These are phyloP conservation scores for Serilophus lunatus DNA, from an alignment of 2,113 vertebrate species.

Conservation along the genomic window DNA sequence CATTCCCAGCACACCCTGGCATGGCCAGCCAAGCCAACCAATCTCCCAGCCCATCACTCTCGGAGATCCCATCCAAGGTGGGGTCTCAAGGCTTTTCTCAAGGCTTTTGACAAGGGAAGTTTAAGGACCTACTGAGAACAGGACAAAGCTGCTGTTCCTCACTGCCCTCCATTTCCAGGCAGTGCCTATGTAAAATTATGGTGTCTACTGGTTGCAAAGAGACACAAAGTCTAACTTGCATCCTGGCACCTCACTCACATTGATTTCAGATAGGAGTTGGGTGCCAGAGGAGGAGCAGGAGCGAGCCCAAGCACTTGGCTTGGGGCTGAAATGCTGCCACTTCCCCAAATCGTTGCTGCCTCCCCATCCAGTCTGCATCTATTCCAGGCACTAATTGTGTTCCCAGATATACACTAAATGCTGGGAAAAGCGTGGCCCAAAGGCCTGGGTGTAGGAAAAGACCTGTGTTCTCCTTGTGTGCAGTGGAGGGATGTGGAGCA, in stretches of 20 bases:
- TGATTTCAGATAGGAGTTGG: not conserved
- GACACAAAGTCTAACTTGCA: conserved; percentile 19
- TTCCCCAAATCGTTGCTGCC: not conserved
- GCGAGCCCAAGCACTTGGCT: not conserved
- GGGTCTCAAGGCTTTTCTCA: not conserved
- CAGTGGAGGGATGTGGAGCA: not conserved
- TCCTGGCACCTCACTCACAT: conserved; percentile 32
- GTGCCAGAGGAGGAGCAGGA: conserved; percentile 31
- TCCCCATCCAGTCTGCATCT: not conserved
- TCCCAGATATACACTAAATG: not conserved
- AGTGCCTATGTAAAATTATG: not conserved
- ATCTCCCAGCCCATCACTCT: accelerated
- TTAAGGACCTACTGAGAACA: not conserved
- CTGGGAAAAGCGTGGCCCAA: not conserved
- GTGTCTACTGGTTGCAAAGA: not conserved
- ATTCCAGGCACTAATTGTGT: not conserved
- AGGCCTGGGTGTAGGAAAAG: not conserved
- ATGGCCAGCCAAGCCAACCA: accelerated
- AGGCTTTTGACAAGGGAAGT: accelerated
- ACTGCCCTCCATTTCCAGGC: not conserved
- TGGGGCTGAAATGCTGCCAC: accelerated
- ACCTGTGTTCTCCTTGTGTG: not conserved
- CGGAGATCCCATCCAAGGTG: accelerated
- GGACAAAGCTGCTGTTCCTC: not conserved
- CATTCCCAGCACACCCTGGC: not conserved